Base-by-base conservation (phyloP, 2,113 vertebrate species). In the Dunckerocampus dactyliophorus region DNA sequence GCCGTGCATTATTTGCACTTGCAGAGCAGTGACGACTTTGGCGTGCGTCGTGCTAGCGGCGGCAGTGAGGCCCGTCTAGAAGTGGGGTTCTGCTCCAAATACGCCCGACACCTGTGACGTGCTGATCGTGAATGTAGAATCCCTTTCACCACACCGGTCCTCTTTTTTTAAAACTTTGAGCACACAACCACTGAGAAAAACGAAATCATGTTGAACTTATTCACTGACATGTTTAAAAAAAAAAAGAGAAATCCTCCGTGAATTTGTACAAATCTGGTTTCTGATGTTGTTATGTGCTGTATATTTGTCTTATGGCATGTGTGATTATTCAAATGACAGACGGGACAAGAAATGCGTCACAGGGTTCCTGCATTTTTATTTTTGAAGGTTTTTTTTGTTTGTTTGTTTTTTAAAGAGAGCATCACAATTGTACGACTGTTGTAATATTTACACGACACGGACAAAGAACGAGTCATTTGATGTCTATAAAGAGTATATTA, bases 241-340 rank as follows among this genome's bases (percentile, higher is more conserved):
- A 51, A 51, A 24, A 24, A 24, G 55, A 65, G 72, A 59, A 55
- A 50, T 15, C 17, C 9, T 24, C 57, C 17, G 75, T 67, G 51
- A 62, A 73, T 57, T 62, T 82, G 68, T 85, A 77, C 61, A 68
- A 74, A 59, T 72, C 65, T 71, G 80, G 72, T 69, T 81, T 73
- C 67, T 62, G 52, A 17, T 84, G 75, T 84, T 57, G 71, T n/a
- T 71, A 63, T 71, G 79, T 86, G 80, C 39, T 81, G 59, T 76
- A 53, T 74, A 62, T 63, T 54, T 74, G 22, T 80, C 80, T 88
- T 75, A 65, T 77, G 80, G 81, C 80, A 86, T 88, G 76, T 88
- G 72, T 76, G n/a, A n/a, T n/a, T n/a, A n/a, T n/a, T n/a, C n/a
- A n/a, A n/a, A n/a, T n/a, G n/a, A n/a, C 69, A 20, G 31, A 19